Conservation (phyloP, 1,140 invertebrate genomes). For the Pectinophora gossypiella region DNA sequence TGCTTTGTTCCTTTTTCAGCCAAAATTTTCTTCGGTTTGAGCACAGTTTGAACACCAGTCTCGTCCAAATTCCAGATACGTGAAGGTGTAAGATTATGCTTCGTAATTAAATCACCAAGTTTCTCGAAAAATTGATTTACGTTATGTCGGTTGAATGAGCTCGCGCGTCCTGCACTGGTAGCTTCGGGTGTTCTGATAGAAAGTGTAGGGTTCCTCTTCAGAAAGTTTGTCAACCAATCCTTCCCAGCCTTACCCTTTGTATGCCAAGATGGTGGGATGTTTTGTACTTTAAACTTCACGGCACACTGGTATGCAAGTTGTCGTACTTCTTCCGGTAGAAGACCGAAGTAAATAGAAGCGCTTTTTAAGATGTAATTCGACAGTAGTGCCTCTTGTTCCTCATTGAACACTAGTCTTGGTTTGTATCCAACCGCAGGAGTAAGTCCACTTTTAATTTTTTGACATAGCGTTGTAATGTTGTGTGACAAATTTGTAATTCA, state of each 20-base stretch:
- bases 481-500: slow-evolving; percentile 20
- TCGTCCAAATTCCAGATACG: slow-evolving; percentile 43
- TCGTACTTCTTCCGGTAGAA: neutral
- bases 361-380: slow-evolving; percentile 5
- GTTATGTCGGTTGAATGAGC: neutral
- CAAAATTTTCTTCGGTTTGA: too few species aligned
- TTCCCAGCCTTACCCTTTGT: neutral
- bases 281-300: neutral
- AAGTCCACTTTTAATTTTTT: slow-evolving; percentile 16
- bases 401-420: slow-evolving; percentile 15
- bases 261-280: neutral
- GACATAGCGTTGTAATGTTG: slow-evolving; percentile 17
- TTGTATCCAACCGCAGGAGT: slow-evolving; percentile 16
- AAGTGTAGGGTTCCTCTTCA: neutral
- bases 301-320: neutral
- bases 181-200: neutral
- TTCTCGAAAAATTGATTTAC: neutral
- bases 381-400: slow-evolving; percentile 5
- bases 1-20: slow-evolving; percentile 37
- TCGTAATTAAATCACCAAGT: slow-evolving; percentile 10
- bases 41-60: slow-evolving; percentile 33
- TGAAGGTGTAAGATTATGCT: slow-evolving; percentile 15
- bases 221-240: neutral
- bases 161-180: neutral
- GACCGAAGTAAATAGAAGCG: neutral